phyloP scores from a whole-genome alignment of 2,113 vertebrate genomes.

The Oncorhynchus clarkii region DNA sequence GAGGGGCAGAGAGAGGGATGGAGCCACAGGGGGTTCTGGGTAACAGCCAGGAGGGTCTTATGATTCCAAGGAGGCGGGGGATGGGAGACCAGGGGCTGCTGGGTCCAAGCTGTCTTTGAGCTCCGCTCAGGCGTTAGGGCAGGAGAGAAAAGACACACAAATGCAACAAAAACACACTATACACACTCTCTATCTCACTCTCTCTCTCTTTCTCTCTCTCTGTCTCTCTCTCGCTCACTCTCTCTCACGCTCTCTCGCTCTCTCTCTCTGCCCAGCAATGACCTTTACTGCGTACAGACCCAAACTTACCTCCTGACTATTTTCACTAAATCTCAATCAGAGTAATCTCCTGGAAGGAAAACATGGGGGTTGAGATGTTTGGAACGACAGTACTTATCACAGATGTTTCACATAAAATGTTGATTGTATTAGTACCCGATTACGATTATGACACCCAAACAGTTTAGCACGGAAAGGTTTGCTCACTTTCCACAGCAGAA shows the following conservation, averaged over 20 bases:
- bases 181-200: too few relatives aligned
- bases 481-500: too few relatives aligned
- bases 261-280: neutral
- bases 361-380: too few relatives aligned
- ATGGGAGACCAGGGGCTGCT: slow-evolving; percentile 7
- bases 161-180: neutral
- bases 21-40: slow-evolving; percentile 4
- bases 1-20: neutral
- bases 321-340: neutral
- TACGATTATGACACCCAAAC: too few relatives aligned
- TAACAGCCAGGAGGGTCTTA: slow-evolving; percentile 14
- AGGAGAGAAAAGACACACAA: neutral
- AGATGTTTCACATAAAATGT: too few relatives aligned
- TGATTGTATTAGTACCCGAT: too few relatives aligned
- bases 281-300: neutral
- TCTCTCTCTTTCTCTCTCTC: too few relatives aligned
- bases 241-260: too few relatives aligned
- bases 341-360: too few relatives aligned
- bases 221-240: neutral
- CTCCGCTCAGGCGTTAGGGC: slow-evolving; percentile 20
- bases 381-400: too few relatives aligned
- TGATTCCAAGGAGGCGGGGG: slow-evolving; percentile 4
- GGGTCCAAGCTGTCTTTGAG: slow-evolving; percentile 36
- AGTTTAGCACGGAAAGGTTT: too few relatives aligned
- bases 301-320: neutral